Percentiles rank a stretch among this genome's conserved stretches.
phyloP scores from a whole-genome alignment of 2,888 invertebrate genomes.

The Flexamia atlantica region DNA sequence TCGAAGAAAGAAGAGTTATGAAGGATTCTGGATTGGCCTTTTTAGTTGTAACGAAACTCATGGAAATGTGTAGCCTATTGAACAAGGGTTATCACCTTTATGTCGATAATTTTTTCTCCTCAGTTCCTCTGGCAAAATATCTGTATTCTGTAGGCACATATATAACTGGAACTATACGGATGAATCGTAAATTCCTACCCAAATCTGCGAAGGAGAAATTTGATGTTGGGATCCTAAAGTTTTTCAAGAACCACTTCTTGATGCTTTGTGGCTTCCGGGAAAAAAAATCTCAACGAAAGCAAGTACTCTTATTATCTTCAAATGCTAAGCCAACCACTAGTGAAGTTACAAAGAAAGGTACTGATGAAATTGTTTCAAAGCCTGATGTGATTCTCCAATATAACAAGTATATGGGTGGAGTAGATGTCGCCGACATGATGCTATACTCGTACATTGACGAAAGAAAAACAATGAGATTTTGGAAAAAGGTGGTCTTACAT shows the following conservation, averaged over 20 bases:
- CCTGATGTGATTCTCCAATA: too few relatives aligned
- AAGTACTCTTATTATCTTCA: not conserved
- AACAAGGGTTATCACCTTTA: slow-evolving; percentile 48
- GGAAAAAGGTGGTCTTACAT: too few relatives aligned
- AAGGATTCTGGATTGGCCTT: not conserved
- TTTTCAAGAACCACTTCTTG: not conserved
- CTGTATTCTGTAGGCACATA: not conserved
- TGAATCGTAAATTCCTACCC: not conserved
- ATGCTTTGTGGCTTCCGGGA: not conserved
- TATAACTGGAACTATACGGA: slow-evolving; percentile 21
- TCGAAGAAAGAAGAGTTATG: not conserved
- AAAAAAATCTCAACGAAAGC: not conserved
- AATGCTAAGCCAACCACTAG: not conserved
- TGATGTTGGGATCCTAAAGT: not conserved
- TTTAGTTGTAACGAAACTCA: slow-evolving; percentile 12
- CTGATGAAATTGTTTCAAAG: too few relatives aligned
- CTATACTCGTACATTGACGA: too few relatives aligned
- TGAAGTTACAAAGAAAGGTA: too few relatives aligned
- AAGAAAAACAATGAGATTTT: too few relatives aligned
- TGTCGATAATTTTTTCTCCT: slow-evolving; percentile 41
- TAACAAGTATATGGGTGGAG: too few relatives aligned
- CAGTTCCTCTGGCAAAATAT: not conserved
- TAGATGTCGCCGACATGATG: too few relatives aligned
- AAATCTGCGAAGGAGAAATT: not conserved
- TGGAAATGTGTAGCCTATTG: slow-evolving; percentile 5